Conservation (phyloP, 37 sponge, comb jelly and placozoan genomes). For the Lycopodina hypogea region DNA sequence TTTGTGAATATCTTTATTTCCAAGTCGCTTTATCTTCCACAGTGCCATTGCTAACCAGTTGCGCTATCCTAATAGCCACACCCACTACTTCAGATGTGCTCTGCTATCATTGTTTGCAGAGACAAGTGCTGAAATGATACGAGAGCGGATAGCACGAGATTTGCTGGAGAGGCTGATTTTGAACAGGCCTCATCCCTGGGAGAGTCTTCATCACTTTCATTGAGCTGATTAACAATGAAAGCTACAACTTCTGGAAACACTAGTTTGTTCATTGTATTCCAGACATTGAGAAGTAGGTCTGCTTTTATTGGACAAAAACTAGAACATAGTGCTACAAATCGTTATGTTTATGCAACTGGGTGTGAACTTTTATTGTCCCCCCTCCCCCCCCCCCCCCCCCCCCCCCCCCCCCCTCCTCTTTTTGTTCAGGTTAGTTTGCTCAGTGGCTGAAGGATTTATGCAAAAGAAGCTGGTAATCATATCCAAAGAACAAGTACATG, state of each 20-base stretch:
- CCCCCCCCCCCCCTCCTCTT: too few relatives aligned
- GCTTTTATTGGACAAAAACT: too few relatives aligned
- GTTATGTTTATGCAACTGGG: too few relatives aligned
- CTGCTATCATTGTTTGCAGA: slow-evolving; percentile 92
- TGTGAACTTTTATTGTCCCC: too few relatives aligned
- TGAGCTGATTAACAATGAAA: slow-evolving; percentile 93
- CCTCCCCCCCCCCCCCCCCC: too few relatives aligned
- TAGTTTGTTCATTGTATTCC: slow-evolving; percentile 99
- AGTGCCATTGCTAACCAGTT: slow-evolving; percentile 99
- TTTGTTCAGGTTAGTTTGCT: slow-evolving; percentile 52
- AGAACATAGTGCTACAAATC: too few relatives aligned
- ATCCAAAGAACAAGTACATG: slow-evolving; percentile 2
- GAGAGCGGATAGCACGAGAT: slow-evolving; percentile 97
- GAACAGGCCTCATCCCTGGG: slow-evolving; percentile 99
- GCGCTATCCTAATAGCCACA: slow-evolving; percentile 98
- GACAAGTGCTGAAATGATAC: slow-evolving; percentile 90
- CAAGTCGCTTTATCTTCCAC: slow-evolving; percentile 96
- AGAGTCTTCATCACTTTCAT: slow-evolving; percentile 99
- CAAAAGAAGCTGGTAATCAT: slow-evolving; percentile 71
- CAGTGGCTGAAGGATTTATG: slow-evolving; percentile 95
- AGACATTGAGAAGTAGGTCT: slow-evolving; percentile 96
- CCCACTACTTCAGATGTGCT: slow-evolving; percentile 98
- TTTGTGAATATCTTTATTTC: not conserved
- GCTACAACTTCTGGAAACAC: slow-evolving; percentile 98
- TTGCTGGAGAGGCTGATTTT: slow-evolving; percentile 95